Evolutionary conservation across 2,888 invertebrate genomes (phyloP).

Genomic region (Meiosimyza platycephala): DNA sequence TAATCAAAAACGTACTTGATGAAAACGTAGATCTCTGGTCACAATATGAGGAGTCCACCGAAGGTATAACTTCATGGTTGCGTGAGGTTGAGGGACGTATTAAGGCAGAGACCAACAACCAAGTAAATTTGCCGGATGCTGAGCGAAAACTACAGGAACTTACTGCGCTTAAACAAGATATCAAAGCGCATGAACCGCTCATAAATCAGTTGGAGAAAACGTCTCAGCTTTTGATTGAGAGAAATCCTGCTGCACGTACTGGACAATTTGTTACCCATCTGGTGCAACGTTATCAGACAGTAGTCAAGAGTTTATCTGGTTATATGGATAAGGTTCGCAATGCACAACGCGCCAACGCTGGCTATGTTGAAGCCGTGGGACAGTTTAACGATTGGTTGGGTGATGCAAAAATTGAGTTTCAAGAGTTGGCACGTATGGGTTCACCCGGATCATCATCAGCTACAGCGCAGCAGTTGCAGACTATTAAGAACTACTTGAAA

Average conservation of each 20-base stretch:
- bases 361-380: conserved; percentile 77
- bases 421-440: conserved; percentile 78
- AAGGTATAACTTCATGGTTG: conserved; percentile 80
- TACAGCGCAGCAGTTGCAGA: conserved; percentile 77
- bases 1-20: conserved; percentile 76
- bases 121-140: conserved; percentile 77
- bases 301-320: conserved; percentile 77
- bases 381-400: conserved; percentile 83
- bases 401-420: conserved; percentile 80
- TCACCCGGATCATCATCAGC: conserved; percentile 80
- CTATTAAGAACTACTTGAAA: conserved; percentile 72
- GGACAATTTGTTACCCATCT: conserved; percentile 84
- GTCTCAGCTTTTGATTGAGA: conserved; percentile 78
- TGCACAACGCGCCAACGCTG: conserved; percentile 75
- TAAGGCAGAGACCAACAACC: conserved; percentile 78
- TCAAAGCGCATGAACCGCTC: conserved; percentile 74
- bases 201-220: conserved; percentile 76
- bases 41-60: conserved; percentile 82
- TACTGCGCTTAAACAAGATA: conserved; percentile 72
- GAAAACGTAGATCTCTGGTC: conserved; percentile 82
- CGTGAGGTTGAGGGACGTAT: conserved; percentile 83
- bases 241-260: conserved; percentile 86
- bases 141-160: conserved; percentile 78
- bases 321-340: conserved; percentile 80
- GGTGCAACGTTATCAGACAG: conserved; percentile 79